Evolutionary conservation across 2,797 vertebrate species (phyloP), one percentile per base, ranked within the genome.

Genomic region (Spheniscus humboldti): DNA sequence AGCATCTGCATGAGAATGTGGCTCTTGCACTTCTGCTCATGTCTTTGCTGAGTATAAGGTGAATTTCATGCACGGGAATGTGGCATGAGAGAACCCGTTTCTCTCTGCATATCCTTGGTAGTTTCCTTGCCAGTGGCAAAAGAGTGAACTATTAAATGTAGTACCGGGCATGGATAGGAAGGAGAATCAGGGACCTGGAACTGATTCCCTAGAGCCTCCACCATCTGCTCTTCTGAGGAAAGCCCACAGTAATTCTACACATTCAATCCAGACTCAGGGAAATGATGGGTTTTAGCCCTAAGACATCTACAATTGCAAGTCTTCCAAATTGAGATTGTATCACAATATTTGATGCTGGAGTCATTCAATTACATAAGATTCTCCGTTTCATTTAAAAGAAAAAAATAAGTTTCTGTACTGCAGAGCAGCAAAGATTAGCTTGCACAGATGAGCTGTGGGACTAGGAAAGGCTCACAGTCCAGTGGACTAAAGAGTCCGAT

Each of bases 311-410:
- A 90, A 45, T 41, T 92, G 67, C 77, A 63, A 81, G 56, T 39
- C 77, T 96, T 76, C 47, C 84, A 91, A 82, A 85, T 1, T 87
- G 93, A 93, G 92, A 85, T 85, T 64, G 39, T 79, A 81, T 94
- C 91, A 60, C 83, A 82, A 37, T 82, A 76, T 90, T 86, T 93
- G 79, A 23, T 85, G 74, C 59, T 56, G 55, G 39, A 95, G 59
- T 88, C 71, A 30, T 84, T 92, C 86, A 76, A 90, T 86, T 93
- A 60, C 28, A 4, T 59, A 76, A 75, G 76, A 86, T 35, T 73
- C 69, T 94, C 75, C n/a, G 66, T 88, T 95, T 95, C 82, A 66
- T 73, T 95, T 96, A 56, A 79, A 91, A 92, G 48, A 92, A 94
- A 78, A 78, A 78, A 89, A 52, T 39, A 75, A 43, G 24, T 95